phyloP scores from a whole-genome alignment of 2,113 vertebrate species.

The Sander vitreus region DNA sequence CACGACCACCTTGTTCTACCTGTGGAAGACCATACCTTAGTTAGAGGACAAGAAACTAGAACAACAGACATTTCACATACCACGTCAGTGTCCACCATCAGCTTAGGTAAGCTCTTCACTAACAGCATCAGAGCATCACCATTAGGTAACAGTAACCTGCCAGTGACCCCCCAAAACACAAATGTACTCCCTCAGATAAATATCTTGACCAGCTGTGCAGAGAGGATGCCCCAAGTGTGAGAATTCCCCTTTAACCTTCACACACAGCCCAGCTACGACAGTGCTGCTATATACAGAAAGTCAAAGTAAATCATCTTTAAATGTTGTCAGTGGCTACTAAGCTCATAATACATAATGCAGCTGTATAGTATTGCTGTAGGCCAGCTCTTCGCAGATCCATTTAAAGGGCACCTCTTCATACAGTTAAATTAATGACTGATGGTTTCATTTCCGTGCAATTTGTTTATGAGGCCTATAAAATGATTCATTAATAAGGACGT shows the following conservation, averaged over 20 bases:
- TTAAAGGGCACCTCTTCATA: conserved; percentile 64
- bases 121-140: neutral
- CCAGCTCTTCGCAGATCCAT: conserved; percentile 29
- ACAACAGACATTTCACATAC: neutral
- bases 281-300: too few relatives aligned
- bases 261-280: neutral
- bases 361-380: conserved; percentile 30
- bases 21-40: conserved; percentile 44
- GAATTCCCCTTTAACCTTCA: conserved; percentile 1
- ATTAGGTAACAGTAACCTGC: neutral
- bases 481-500: conserved; percentile 67
- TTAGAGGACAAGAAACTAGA: neutral
- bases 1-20: conserved; percentile 86
- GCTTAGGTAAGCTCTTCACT: neutral
- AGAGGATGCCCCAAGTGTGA: neutral
- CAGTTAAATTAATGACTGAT: conserved; percentile 59
- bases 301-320: conserved; percentile 16
- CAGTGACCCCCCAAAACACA: neutral
- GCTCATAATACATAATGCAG: neutral
- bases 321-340: neutral
- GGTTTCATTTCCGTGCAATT: conserved; percentile 66
- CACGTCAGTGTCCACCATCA: neutral
- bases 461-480: conserved; percentile 58
- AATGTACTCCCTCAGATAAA: neutral
- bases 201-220: neutral